phyloP scores from a whole-genome alignment of 2,888 invertebrate genomes.

The Anaspis maculata region DNA sequence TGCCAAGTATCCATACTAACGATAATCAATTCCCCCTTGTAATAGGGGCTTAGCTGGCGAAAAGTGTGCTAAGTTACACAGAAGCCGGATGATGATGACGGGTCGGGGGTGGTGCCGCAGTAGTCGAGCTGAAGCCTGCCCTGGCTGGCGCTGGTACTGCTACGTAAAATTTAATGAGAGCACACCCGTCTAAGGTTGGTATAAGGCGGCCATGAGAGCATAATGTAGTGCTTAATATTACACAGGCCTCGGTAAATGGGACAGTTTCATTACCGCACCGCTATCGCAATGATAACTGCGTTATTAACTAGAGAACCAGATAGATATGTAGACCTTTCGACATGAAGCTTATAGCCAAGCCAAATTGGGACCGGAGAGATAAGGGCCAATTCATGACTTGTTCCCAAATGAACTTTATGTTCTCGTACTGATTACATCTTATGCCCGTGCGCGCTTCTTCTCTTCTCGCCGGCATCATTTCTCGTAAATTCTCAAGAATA shows the following conservation, averaged over 20 bases:
- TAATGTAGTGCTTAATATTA: conserved; percentile 36
- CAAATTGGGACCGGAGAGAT: conserved; percentile 20
- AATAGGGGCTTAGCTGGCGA: no score
- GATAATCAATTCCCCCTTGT: no score
- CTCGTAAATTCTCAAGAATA: no score
- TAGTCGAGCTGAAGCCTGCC: no score
- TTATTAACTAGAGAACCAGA: conserved; percentile 32
- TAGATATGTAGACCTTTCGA: conserved; percentile 34
- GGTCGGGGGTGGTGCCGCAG: no score
- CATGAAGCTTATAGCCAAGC: conserved; percentile 25
- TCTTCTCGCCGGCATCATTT: no score
- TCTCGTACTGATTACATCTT: conserved; percentile 8
- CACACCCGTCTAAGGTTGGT: conserved; percentile 17
- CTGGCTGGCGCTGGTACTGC: no score
- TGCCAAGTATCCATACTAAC: no score
- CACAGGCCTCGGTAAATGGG: conserved; percentile 33
- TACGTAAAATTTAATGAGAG: conserved; percentile 22
- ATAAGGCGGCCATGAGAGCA: conserved; percentile 23
- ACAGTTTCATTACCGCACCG: conserved; percentile 35
- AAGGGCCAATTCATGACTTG: conserved; percentile 21
- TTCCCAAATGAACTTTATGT: conserved; percentile 22
- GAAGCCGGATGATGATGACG: no score
- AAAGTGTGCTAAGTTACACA: no score
- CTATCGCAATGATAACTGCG: conserved; percentile 35
- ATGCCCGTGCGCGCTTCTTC: neutral